phyloP scores from a whole-genome alignment of 2,888 invertebrate species.

The Nemurella pictetii region DNA sequence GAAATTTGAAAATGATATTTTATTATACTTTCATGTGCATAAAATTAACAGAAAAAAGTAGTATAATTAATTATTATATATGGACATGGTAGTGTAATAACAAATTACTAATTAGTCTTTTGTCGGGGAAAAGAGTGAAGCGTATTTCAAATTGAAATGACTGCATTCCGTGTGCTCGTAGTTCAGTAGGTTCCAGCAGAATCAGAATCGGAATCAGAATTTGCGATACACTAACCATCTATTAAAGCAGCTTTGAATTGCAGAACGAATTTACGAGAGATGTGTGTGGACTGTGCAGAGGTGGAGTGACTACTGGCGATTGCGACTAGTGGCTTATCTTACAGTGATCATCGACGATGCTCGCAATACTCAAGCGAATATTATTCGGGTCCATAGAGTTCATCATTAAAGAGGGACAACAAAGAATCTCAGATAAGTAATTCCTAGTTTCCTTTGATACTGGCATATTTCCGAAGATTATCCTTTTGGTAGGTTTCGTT shows the following conservation, averaged over 20 bases:
- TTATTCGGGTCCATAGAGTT: no score
- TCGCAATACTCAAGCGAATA: no score
- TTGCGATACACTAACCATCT: no score
- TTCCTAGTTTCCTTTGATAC: no score
- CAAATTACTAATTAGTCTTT: neutral
- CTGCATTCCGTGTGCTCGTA: neutral
- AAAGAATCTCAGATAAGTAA: no score
- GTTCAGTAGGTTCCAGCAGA: no score
- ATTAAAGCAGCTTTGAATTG: no score
- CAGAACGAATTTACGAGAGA: neutral
- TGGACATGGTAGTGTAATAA: neutral
- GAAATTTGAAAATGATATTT: neutral
- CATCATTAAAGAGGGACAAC: no score
- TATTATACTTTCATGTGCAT: neutral
- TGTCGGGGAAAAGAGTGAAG: neutral
- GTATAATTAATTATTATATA: neutral
- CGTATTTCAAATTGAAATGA: neutral
- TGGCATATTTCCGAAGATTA: neutral
- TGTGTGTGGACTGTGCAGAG: neutral
- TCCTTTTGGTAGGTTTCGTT: neutral
- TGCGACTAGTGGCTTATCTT: no score
- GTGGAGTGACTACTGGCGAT: neutral
- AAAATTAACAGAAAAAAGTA: neutral
- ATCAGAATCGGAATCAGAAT: no score
- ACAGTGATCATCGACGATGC: no score